Conservation (phyloP, 2,113 vertebrate genomes). For the Alethe diademata region DNA sequence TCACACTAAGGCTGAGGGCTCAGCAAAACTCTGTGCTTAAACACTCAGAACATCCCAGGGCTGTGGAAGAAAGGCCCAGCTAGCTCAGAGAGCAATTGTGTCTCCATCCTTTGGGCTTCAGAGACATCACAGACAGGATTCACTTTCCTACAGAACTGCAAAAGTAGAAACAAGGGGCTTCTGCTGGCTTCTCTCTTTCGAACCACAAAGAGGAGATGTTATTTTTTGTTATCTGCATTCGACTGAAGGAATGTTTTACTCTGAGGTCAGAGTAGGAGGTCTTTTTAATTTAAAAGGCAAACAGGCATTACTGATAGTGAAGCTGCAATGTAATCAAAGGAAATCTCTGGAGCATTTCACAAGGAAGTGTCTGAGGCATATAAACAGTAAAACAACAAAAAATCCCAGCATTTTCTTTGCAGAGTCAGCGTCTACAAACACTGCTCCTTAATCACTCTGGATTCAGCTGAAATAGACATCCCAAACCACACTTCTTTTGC, state of each 20-base stretch:
- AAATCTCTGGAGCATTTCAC: conserved; percentile 38
- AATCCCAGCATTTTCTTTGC: conserved; percentile 1
- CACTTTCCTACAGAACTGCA: neutral
- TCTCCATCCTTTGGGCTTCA: neutral
- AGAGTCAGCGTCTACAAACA: neutral
- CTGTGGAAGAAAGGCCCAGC: neutral
- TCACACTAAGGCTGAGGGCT: neutral
- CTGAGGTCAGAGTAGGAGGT: conserved; percentile 27
- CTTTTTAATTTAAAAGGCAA: conserved; percentile 62
- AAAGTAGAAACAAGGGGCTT: neutral
- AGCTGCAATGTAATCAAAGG: conserved; percentile 49
- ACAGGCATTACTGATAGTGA: conserved; percentile 58
- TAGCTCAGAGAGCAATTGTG: neutral
- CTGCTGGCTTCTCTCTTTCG: neutral
- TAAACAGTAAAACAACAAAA: neutral
- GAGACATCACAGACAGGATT: neutral
- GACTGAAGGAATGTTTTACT: conserved; percentile 41
- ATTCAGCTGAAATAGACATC: neutral
- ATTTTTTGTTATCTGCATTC: conserved; percentile 16
- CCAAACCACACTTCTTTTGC: neutral
- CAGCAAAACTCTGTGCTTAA: neutral
- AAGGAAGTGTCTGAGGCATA: conserved; percentile 24
- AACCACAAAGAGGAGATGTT: neutral
- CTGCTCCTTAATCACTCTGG: neutral
- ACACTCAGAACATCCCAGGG: neutral